phyloP scores from a whole-genome alignment of 2,888 invertebrate genomes.

The Eupithecia abbreviata region DNA sequence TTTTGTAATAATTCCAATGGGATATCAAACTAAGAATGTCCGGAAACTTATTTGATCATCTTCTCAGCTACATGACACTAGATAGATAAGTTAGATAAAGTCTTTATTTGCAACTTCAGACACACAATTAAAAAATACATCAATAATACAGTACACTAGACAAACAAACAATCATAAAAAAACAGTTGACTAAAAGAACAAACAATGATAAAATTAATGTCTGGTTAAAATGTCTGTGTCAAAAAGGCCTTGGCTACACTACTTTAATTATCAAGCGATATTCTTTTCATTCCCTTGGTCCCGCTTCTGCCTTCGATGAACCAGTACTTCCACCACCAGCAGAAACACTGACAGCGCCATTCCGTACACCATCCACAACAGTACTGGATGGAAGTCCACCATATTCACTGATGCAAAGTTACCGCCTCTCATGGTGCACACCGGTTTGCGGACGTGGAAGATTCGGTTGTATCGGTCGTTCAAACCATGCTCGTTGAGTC shows the following conservation, averaged over 20 bases:
- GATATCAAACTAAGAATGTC: not conserved
- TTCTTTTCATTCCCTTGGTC: not conserved
- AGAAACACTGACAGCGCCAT: conserved; percentile 58
- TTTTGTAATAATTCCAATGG: not conserved
- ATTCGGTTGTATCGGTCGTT: conserved; percentile 80
- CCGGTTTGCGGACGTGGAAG: conserved; percentile 85
- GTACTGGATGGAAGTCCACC: conserved; percentile 82
- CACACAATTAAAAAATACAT: too few relatives aligned
- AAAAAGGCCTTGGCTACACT: too few relatives aligned
- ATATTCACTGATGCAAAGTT: conserved; percentile 86
- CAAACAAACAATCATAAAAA: too few relatives aligned
- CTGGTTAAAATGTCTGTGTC: too few relatives aligned
- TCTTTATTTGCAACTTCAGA: too few relatives aligned
- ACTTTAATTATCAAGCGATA: not conserved
- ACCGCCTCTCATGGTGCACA: conserved; percentile 80
- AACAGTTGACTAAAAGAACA: too few relatives aligned
- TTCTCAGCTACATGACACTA: too few relatives aligned
- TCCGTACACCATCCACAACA: conserved; percentile 74
- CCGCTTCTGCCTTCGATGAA: conserved; percentile 40
- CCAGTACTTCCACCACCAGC: conserved; percentile 62
- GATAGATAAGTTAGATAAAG: too few relatives aligned
- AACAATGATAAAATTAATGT: too few relatives aligned
- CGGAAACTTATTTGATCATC: too few relatives aligned
- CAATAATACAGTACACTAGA: too few relatives aligned
- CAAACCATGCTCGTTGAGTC: conserved; percentile 85